Evolutionary conservation across 2,113 vertebrate genomes (phyloP).

Genomic region (Daphoenositta chrysoptera): DNA sequence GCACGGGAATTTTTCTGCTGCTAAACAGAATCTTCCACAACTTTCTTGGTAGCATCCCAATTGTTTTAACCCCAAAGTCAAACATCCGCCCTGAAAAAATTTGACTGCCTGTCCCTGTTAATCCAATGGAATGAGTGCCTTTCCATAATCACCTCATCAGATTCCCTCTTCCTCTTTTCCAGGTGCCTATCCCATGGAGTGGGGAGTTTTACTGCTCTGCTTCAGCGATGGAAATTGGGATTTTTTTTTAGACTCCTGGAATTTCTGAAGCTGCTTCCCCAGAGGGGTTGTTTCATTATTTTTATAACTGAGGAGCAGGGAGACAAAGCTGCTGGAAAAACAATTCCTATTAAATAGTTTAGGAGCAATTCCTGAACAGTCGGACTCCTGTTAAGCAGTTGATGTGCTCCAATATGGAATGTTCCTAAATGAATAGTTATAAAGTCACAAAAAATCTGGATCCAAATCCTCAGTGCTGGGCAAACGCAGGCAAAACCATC

Average conservation of each 20-base stretch:
- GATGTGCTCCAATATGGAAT: background rate
- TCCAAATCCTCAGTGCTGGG: background rate
- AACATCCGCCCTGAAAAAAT: background rate
- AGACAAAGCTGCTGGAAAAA: background rate
- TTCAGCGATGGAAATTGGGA: background rate
- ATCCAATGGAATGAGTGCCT: background rate
- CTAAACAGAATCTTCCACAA: background rate
- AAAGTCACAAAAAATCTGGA: background rate
- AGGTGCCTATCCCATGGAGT: background rate
- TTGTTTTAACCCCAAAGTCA: background rate
- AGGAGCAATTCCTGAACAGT: background rate
- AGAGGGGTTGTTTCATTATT: background rate
- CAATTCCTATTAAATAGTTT: background rate
- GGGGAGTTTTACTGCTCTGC: background rate
- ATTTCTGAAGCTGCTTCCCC: background rate
- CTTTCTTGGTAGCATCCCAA: background rate
- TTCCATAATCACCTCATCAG: background rate
- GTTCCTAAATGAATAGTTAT: background rate
- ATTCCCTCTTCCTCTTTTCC: background rate
- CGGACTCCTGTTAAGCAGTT: rapidly evolving
- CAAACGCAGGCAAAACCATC: background rate
- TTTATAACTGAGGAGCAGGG: background rate
- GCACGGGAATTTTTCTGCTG: background rate
- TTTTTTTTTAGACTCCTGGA: background rate
- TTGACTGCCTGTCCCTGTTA: too few relatives aligned